Evolutionary conservation across 2,888 invertebrate genomes (phyloP).

Genomic region (Cryptus viduatorius): DNA sequence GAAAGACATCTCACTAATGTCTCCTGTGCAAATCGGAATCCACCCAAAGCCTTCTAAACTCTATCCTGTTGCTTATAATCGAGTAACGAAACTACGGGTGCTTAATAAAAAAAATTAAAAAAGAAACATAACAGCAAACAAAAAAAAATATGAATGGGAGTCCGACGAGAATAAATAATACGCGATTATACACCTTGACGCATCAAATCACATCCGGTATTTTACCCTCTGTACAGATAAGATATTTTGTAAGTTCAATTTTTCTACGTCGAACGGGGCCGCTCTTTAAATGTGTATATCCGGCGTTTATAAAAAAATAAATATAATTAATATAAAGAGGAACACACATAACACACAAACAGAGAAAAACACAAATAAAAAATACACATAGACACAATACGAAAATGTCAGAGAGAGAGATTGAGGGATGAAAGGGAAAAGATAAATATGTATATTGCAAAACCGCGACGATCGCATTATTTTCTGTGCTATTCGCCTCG

Average conservation of each 20-base stretch:
- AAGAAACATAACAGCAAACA: constrained; percentile 46
- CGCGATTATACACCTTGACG: constrained; percentile 44
- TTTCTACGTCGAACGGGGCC: constrained; percentile 67
- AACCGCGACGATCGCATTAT: constrained; percentile 43
- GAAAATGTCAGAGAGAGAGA: constrained; percentile 10
- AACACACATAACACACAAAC: constrained; percentile 28
- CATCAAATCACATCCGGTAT: constrained; percentile 57
- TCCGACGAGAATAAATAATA: constrained; percentile 53
- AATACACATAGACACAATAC: constrained; percentile 40
- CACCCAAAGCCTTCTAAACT: constrained; percentile 65
- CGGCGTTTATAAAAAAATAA: constrained; percentile 60
- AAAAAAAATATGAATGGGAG: constrained; percentile 44
- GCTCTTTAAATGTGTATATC: constrained; percentile 64
- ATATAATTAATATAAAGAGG: constrained; percentile 32
- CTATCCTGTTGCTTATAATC: constrained; percentile 60
- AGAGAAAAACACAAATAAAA: constrained; percentile 37
- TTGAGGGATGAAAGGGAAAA: constrained; percentile 12
- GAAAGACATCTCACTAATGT: constrained; percentile 17
- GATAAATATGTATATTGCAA: constrained; percentile 22
- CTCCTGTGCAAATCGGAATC: constrained; percentile 60
- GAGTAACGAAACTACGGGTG: constrained; percentile 65
- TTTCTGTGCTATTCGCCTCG: constrained; percentile 36
- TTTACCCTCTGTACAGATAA: constrained; percentile 67
- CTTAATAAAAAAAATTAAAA: constrained; percentile 41
- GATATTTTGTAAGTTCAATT: constrained; percentile 70